These are phyloP conservation scores for Pemphigus obesinymphae DNA, from an alignment of 1,140 invertebrate species.

Conservation along the genomic window DNA sequence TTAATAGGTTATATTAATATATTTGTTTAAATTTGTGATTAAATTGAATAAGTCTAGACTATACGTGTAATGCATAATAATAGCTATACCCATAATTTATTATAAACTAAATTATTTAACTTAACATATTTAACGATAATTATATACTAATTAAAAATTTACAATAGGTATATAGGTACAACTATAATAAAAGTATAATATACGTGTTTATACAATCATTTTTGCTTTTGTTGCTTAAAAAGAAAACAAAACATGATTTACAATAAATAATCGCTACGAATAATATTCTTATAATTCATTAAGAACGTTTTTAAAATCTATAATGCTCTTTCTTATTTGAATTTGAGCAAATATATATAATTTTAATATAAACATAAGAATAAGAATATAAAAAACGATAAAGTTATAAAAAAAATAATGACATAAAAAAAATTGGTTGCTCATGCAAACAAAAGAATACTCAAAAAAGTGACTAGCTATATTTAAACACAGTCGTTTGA, in stretches of 20 bases:
- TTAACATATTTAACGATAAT: not conserved
- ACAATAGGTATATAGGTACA: not conserved
- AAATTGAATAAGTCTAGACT: not conserved
- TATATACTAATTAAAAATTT: not conserved
- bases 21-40: not conserved
- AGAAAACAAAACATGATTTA: not conserved
- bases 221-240: not conserved
- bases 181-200: not conserved
- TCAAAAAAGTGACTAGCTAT: constrained; percentile 36
- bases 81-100: constrained; percentile 4
- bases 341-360: constrained; percentile 2
- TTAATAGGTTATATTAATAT: not conserved
- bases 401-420: constrained; percentile 2
- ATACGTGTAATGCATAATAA: not conserved
- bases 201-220: not conserved
- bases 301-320: not conserved
- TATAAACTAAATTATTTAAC: not conserved
- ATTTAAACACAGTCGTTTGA: not conserved
- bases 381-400: not conserved
- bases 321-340: not conserved
- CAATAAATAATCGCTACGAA: constrained; percentile 4
- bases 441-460: constrained; percentile 24
- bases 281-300: not conserved
- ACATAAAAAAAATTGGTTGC: not conserved
- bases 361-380: constrained; percentile 3